A percentile compares a stretch with the other conserved stretches of the same genome.
Conservation (phyloP, 2,888 invertebrate genomes). For the Baronia brevicornis region DNA sequence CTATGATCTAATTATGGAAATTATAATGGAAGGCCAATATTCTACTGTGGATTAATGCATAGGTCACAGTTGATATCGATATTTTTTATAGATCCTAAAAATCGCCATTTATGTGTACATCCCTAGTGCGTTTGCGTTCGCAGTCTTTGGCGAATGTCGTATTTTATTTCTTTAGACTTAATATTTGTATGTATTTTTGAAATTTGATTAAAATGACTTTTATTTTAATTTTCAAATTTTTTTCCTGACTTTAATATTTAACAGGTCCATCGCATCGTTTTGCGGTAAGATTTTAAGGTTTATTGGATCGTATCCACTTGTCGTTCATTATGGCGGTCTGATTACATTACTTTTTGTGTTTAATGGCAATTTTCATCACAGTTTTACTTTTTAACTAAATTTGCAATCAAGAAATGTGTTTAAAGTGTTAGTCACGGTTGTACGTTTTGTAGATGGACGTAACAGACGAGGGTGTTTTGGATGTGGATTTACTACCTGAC, state of each 20-base stretch:
- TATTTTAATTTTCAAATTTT: slow-evolving; percentile 36
- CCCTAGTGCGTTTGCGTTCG: slow-evolving; percentile 38
- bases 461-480: slow-evolving; percentile 69
- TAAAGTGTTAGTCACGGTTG: slow-evolving; percentile 10
- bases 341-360: slow-evolving; percentile 32
- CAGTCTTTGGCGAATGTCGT: slow-evolving; percentile 46
- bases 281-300: slow-evolving; percentile 65
- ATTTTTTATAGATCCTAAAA: background rate
- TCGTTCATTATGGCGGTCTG: slow-evolving; percentile 74
- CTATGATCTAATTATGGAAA: no score
- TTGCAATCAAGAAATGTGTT: slow-evolving; percentile 4
- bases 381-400: slow-evolving; percentile 15
- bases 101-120: slow-evolving; percentile 6
- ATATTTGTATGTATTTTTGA: slow-evolving; percentile 31
- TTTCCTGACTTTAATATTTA: slow-evolving; percentile 43
- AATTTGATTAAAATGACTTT: slow-evolving; percentile 21
- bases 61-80: background rate
- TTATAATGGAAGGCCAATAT: no score
- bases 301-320: slow-evolving; percentile 47
- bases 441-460: slow-evolving; percentile 62
- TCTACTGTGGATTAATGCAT: no score
- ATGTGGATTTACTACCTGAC: slow-evolving; percentile 84
- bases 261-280: slow-evolving; percentile 58
- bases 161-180: slow-evolving; percentile 44
- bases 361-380: slow-evolving; percentile 18